Base-by-base conservation (phyloP, 2,888 invertebrate genomes). In the Hyles lineata region DNA sequence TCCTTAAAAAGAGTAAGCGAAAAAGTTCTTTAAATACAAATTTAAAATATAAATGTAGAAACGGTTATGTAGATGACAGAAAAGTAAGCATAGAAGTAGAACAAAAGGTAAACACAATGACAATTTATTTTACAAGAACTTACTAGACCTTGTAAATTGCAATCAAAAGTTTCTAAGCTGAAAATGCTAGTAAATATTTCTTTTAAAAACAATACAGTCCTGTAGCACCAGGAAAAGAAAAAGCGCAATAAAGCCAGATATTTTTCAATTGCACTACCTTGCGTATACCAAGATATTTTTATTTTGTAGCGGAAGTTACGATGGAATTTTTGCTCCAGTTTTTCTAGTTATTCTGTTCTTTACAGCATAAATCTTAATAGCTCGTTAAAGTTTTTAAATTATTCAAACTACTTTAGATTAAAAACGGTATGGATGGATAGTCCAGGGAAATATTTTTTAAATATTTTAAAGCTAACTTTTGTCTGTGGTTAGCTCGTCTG, bases 331-430 rank as follows among this genome's bases (percentile, higher is more conserved):
- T 67, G 63, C 43, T 63, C 15, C 63, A 43, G 63, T 35, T 63
- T 63, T 63, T 23, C 29, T 19, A 59, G 70, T 72, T 70, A 71
- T 73, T 61, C 70, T 59, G 55, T 70, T 72, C 52, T 55, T 69
- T 23, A 23, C 6, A 23, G 23, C 11, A 62, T 62, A 23, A 50
- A 50, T 67, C 23, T 67, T 60, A 52, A 71, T 50, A 60, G 50
- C 23, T 52, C 55, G 43, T 76, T 76, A 74, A 70, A 71, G 73
- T 72, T 70, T 70, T 58, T 21, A 19, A 70, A 58, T 29, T 32
- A 70, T 70, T 55, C 55, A 55, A 25, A 19, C 23, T 43, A n/a
- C 23, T 67, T 43, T 21, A 35, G 62, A 55, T 55, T 55, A 55
- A 55, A 55, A 55, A 55, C 55, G 55, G 55, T 55, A 43, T 43